Evolutionary conservation across 2,113 vertebrate species (phyloP).

Genomic region (Dasyornis broadbenti): DNA sequence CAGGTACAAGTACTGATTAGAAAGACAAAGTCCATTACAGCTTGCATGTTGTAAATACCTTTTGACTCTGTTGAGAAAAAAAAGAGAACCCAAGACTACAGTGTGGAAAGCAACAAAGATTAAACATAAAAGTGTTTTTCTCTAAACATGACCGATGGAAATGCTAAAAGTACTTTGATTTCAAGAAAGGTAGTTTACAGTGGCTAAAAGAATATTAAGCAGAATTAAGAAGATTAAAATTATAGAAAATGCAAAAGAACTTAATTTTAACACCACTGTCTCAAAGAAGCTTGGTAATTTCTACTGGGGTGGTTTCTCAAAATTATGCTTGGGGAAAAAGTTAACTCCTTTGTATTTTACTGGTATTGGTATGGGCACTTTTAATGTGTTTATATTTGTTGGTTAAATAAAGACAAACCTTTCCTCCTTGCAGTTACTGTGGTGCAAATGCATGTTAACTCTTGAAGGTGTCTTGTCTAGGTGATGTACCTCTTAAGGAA

Average conservation of each 20-base stretch:
- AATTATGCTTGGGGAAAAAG: background rate
- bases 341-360: background rate
- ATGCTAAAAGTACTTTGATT: background rate
- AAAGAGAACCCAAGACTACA: background rate
- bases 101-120: background rate
- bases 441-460: background rate
- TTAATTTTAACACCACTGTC: background rate
- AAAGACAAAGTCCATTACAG: background rate
- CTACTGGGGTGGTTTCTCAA: background rate
- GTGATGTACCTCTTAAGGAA: constrained; percentile 79
- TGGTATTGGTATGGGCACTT: background rate
- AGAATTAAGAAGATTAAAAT: background rate
- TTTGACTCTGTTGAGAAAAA: background rate
- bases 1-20: background rate
- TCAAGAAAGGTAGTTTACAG: background rate
- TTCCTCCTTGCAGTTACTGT: background rate
- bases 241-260: background rate
- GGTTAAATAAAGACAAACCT: background rate
- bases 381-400: background rate
- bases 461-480: constrained; percentile 58
- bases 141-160: background rate
- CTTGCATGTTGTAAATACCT: background rate
- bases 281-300: background rate
- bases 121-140: background rate
- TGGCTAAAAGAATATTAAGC: background rate